Percentiles rank a stretch among this genome's conserved stretches.
These are phyloP conservation scores for Carcharodon carcharias DNA, from an alignment of 2,797 vertebrate genomes.

Conservation along the genomic window DNA sequence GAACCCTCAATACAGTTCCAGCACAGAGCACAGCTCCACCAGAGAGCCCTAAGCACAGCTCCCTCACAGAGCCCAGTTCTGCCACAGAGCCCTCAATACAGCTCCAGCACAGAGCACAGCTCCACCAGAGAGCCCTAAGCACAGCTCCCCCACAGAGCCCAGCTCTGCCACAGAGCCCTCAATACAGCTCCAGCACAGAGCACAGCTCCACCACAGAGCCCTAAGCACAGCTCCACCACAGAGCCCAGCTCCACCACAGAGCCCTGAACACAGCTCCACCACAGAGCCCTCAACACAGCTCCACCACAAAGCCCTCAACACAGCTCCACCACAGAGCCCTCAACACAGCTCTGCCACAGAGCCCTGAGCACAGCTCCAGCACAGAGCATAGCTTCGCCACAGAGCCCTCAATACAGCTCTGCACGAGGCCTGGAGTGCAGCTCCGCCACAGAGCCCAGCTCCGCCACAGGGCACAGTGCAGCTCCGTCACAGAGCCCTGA, in stretches of 20 bases:
- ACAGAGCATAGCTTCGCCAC: conserved; percentile 16
- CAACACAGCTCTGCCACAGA: conserved; percentile 50
- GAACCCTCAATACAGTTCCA: not conserved
- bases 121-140: too few relatives aligned
- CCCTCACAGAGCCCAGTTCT: conserved; percentile 31
- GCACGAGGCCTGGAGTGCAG: not conserved
- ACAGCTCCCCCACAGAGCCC: not conserved
- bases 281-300: conserved; percentile 50
- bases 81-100: too few relatives aligned
- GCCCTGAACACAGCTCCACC: not conserved
- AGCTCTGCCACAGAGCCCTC: conserved; percentile 18
- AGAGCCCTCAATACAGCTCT: not conserved
- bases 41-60: not conserved
- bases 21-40: not conserved
- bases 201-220: conserved; percentile 41
- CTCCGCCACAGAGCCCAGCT: conserved; percentile 40
- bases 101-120: too few relatives aligned
- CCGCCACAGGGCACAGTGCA: conserved; percentile 48
- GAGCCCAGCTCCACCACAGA: conserved; percentile 41
- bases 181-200: too few relatives aligned
- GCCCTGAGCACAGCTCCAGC: conserved; percentile 39
- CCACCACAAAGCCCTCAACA: conserved; percentile 44
- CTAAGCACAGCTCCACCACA: conserved; percentile 43
- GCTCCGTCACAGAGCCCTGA: conserved; percentile 48
- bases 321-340: conserved; percentile 39